Base-by-base conservation (phyloP, 2,888 invertebrate genomes). In the Sclerodermus sp. region DNA sequence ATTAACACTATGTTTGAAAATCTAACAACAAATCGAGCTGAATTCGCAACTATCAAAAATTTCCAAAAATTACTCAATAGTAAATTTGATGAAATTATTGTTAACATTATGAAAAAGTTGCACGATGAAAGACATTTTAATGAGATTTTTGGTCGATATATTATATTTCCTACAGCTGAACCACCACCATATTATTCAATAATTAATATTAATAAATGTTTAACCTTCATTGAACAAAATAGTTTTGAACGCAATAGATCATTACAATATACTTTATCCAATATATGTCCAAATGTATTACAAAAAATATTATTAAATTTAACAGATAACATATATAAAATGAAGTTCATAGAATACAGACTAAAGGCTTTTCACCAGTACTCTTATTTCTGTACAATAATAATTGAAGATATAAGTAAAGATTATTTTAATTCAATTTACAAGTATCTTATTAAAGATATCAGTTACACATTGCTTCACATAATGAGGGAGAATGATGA, bases 351-450 rank as follows among this genome's bases (percentile, higher is more conserved):
- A 5, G 83, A 85, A 57, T 80, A 82, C 37, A 85, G 83, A 71
- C 66, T 84, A 1, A 70, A 82, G 46, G 77, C 80, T 12, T 77
- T 88, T 34, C 82, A 86, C 64, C 81, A 83, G 0, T 87, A 84
- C 57, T 68, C 82, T 2, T 81, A 80, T 1, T 82, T 87, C 54
- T 73, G 77, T 16, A 66, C 82, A 8, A 74, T 81, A 16, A 70
- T 81, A 31, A 65, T 82, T 1, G 77, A 81, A 0, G 62, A 70
- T 16, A 53, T 82, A 5, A 53, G 66, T 1, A 40, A 78, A n/a
- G 70, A 76, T 1, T 55, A 64, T 16, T 73, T 75, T 4, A 68
- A 79, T 41, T 63, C 77, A 1, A 79, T 85, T n/a, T 81, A 82
- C 6, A 74, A 79, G 0, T 86, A 83, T 58, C 67, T 87, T 12